Conservation (phyloP, 2,797 vertebrate species). For the Remorina albescens region DNA sequence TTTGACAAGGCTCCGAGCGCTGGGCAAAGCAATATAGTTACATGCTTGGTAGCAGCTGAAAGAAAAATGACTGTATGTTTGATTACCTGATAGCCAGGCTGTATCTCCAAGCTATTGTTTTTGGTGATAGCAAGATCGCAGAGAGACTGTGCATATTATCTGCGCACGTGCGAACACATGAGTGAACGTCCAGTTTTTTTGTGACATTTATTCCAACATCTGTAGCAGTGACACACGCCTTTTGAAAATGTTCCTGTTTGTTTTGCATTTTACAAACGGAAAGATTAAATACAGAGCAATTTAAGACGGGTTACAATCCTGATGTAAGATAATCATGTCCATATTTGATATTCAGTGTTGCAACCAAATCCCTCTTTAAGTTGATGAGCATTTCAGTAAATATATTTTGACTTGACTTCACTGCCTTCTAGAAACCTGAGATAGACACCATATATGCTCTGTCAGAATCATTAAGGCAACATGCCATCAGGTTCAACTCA, state of each 20-base stretch:
- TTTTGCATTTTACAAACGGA: conserved; percentile 1
- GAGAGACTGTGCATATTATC: conserved; percentile 20
- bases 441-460: conserved; percentile 77
- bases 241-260: neutral
- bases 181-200: conserved; percentile 20
- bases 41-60: conserved; percentile 85
- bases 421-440: conserved; percentile 73
- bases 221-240: conserved; percentile 2
- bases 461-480: conserved; percentile 83
- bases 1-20: conserved; percentile 86
- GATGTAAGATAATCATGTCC: conserved; percentile 28
- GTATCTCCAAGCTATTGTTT: conserved; percentile 80
- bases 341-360: conserved; percentile 45
- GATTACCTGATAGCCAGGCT: conserved; percentile 81
- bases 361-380: conserved; percentile 53
- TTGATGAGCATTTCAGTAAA: conserved; percentile 66
- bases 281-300: neutral
- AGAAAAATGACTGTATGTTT: conserved; percentile 82
- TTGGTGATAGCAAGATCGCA: conserved; percentile 63
- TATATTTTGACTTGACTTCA: conserved; percentile 70
- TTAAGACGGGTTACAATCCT: conserved; percentile 13
- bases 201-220: conserved; percentile 22
- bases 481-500: conserved; percentile 72
- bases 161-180: conserved; percentile 22
- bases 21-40: conserved; percentile 84